Evolutionary conservation across 1,140 invertebrate species (phyloP).

Genomic region (Lepeophtheirus salmonis): DNA sequence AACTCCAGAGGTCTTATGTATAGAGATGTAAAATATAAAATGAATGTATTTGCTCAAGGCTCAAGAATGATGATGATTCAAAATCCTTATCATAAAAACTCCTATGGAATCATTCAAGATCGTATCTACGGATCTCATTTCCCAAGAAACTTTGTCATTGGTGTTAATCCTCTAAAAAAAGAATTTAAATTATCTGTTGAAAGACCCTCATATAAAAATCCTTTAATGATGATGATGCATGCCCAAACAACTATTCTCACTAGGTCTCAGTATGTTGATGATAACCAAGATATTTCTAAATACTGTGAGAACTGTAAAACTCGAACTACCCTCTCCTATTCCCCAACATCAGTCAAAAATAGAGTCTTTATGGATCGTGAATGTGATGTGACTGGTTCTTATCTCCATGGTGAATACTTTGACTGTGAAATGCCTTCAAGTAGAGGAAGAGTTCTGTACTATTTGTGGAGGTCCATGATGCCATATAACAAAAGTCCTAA

Average conservation of each 20-base stretch:
- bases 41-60: not conserved
- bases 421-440: conserved; percentile 10
- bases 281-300: not conserved
- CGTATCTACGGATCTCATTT: conserved; percentile 7
- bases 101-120: not conserved
- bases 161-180: conserved; percentile 10
- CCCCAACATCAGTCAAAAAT: not conserved
- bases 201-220: not conserved
- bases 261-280: not conserved
- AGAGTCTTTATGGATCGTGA: not conserved
- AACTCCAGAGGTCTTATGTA: conserved; percentile 2
- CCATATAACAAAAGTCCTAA: conserved; percentile 13
- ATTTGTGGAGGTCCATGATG: not conserved
- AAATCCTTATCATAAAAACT: not conserved
- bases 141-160: conserved; percentile 12
- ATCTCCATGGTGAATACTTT: conserved; percentile 8
- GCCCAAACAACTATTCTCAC: not conserved
- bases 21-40: conserved; percentile 5
- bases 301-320: conserved; percentile 1
- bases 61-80: not conserved
- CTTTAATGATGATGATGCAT: conserved; percentile 6
- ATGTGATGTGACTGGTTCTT: not conserved
- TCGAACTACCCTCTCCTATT: not conserved
- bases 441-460: not conserved
- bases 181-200: conserved; percentile 4